These are phyloP conservation scores for Zoanthus gigantus DNA, from an alignment of 92 coral and sea anemone genomes.

Conservation along the genomic window DNA sequence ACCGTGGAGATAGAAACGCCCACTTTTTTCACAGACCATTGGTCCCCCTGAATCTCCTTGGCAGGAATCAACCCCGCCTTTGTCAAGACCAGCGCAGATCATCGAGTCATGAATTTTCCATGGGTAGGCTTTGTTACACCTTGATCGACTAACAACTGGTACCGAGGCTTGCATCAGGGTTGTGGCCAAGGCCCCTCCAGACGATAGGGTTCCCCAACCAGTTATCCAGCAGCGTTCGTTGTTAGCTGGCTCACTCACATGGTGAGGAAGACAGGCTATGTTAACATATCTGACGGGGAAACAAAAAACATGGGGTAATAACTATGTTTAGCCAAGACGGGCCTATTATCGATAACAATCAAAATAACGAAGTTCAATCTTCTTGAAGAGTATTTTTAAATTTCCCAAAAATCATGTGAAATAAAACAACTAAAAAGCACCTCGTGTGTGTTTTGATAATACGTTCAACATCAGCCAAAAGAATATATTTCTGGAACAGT, in stretches of 20 bases:
- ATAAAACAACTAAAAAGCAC: too few species aligned
- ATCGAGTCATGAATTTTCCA: conserved; percentile 68
- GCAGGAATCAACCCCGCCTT: conserved; percentile 79
- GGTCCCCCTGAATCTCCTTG: conserved; percentile 62
- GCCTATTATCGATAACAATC: too few species aligned
- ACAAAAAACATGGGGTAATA: too few species aligned
- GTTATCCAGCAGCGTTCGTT: conserved; percentile 75
- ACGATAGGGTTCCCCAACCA: conserved; percentile 86
- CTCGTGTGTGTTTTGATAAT: too few species aligned
- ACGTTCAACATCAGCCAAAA: too few species aligned
- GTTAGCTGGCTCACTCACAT: conserved; percentile 63
- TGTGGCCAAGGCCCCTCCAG: conserved; percentile 70
- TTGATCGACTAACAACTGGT: not conserved
- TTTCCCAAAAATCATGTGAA: too few species aligned
- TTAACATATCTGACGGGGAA: conserved; percentile 49
- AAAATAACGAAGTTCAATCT: too few species aligned
- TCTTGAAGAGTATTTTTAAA: too few species aligned
- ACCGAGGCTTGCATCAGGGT: conserved; percentile 66
- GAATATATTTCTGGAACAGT: too few species aligned
- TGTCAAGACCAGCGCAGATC: conserved; percentile 19
- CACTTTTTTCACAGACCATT: too few species aligned
- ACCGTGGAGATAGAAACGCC: conserved; percentile 60
- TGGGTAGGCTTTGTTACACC: conserved; percentile 69
- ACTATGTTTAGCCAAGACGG: too few species aligned
- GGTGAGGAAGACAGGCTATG: conserved; percentile 79